A percentile compares a stretch with the other conserved stretches of the same genome.
phyloP scores from a whole-genome alignment of 2,888 invertebrate genomes.

The Dryomyza anilis region DNA sequence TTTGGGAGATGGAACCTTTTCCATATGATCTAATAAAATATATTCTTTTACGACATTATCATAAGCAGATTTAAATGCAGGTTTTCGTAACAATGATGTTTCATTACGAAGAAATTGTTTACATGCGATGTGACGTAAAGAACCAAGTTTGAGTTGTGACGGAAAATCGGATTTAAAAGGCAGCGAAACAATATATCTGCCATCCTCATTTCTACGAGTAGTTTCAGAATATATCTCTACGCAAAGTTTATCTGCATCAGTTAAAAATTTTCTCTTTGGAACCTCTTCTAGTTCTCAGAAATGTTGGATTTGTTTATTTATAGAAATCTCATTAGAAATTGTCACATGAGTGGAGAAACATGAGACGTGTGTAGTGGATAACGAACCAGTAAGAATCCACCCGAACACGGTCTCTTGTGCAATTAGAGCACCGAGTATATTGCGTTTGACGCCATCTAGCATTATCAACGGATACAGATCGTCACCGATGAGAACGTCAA shows the following conservation, averaged over 20 bases:
- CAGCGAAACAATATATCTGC: not conserved
- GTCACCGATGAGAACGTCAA: not conserved
- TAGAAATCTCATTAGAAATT: not conserved
- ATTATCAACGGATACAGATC: not conserved
- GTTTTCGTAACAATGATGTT: too few species aligned
- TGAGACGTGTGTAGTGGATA: not conserved
- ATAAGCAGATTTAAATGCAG: too few species aligned
- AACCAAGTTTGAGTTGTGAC: not conserved
- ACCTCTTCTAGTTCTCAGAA: not conserved
- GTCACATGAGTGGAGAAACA: not conserved
- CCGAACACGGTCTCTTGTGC: slow-evolving; percentile 28
- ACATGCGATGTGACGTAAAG: too few species aligned
- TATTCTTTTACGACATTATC: too few species aligned
- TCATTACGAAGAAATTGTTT: too few species aligned
- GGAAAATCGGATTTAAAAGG: not conserved
- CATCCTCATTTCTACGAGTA: not conserved
- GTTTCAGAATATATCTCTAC: not conserved
- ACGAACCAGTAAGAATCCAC: slow-evolving; percentile 28
- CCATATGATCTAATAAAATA: too few species aligned
- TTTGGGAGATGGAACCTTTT: too few species aligned
- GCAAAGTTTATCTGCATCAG: not conserved
- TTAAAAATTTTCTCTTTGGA: not conserved
- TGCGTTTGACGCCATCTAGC: not conserved
- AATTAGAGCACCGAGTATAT: slow-evolving; percentile 8
- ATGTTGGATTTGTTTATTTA: not conserved